Evolutionary conservation across 2,888 invertebrate species (phyloP).

Genomic region (Acanthosepion esculentum): DNA sequence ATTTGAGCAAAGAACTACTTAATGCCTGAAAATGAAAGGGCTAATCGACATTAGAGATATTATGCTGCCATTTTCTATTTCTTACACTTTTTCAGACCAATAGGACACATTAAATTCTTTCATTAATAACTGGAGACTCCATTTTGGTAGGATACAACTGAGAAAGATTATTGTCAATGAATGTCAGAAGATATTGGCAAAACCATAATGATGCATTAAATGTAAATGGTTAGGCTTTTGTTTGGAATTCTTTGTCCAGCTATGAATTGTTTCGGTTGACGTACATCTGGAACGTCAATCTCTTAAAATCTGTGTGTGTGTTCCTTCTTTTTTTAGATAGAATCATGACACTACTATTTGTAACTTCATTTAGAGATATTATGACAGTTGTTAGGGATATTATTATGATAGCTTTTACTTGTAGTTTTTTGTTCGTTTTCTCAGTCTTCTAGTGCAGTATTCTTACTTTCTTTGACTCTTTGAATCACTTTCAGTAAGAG

Average conservation of each 20-base stretch:
- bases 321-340: not conserved
- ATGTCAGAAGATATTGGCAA: no score
- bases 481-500: no score
- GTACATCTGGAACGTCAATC: not conserved
- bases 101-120: not conserved
- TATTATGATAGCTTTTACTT: not conserved
- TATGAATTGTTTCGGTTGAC: not conserved
- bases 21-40: not conserved
- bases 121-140: not conserved
- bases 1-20: no score
- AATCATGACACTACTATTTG: no score
- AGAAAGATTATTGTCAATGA: not conserved
- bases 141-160: not conserved
- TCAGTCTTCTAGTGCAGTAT: not conserved
- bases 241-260: not conserved
- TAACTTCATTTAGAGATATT: no score
- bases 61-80: not conserved
- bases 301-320: no score
- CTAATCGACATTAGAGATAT: not conserved
- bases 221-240: not conserved
- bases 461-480: no score
- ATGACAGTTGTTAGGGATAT: no score
- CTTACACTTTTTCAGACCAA: not conserved
- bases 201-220: not conserved
- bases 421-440: not conserved